Base-by-base conservation (phyloP, 2,888 invertebrate genomes). In the Hanleya hanleyi region DNA sequence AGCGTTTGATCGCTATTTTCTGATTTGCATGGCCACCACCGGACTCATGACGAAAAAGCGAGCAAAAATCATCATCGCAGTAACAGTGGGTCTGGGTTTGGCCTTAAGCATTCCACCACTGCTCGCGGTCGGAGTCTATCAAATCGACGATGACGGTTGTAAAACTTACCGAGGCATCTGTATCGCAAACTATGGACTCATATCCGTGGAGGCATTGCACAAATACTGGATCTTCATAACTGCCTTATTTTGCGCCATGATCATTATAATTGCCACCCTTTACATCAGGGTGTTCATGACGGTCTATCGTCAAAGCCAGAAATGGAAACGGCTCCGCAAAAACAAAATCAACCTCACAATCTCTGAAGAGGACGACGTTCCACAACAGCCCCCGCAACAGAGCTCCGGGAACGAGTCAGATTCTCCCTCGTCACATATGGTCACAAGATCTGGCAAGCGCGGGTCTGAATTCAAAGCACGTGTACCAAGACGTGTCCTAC, bases 1-100 rank as follows among this genome's bases (percentile, higher is more conserved):
- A n/a, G 85, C 86, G 6, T 78, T 86, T 51, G 87, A 87, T 64
- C 72, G 87, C 15, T 87, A 79, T 75, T 70, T 84, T n/a, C 74
- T 86, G 7, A 84, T 87, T 33, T 86, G 83, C 68, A 74, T 76
- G 51, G 75, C 78, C 7, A 77, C 79, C 0, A 70, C 51, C 22
- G 74, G 69, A 38, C 61, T 74, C 15, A 75, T 82, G 22, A 77
- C 74, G 32, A 29, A 35, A n/a, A 35, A 35, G 12, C 57, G 36
- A 15, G 76, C 80, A 41, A 74, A 75, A 37, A 66, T 80, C n/a
- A 73, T 80, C 33, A 74, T 86, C 36, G 57, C 72, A 4, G 29
- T 77, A 9, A 78, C 79, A 32, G 70, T 78, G 22, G 29, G 80
- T 2, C 26, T 74, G 33, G 82, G 84, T 26, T 32, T 82, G 1